A percentile compares a stretch with the other conserved stretches of the same genome.
These are phyloP conservation scores for Embidobia sp. DNA, from an alignment of 2,888 invertebrate species.

Conservation along the genomic window DNA sequence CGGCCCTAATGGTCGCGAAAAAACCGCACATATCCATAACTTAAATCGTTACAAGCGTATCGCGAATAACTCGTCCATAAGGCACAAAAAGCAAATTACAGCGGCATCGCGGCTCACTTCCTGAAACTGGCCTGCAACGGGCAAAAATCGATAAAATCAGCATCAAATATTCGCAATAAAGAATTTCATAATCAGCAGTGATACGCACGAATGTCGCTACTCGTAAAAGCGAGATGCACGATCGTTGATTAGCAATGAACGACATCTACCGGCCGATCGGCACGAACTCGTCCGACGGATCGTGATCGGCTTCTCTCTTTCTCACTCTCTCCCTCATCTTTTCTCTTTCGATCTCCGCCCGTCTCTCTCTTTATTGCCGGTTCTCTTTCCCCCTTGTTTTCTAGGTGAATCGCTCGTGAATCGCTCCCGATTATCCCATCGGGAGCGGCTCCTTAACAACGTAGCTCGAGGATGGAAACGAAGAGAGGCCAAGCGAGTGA, in stretches of 20 bases:
- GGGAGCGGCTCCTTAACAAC: constrained; percentile 49
- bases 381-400: constrained; percentile 1
- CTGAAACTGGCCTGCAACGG: constrained; percentile 27
- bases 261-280: constrained; percentile 62
- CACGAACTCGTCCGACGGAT: constrained; percentile 57
- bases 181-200: constrained; percentile 58
- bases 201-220: constrained; percentile 55
- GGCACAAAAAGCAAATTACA: constrained; percentile 58
- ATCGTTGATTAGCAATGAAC: constrained; percentile 58
- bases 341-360: not conserved
- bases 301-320: constrained; percentile 41
- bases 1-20: constrained; percentile 44
- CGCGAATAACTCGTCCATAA: constrained; percentile 49
- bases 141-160: constrained; percentile 55
- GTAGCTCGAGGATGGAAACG: constrained; percentile 14
- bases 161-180: constrained; percentile 59
- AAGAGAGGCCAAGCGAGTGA: constrained; percentile 8
- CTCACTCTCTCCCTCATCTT: constrained; percentile 7
- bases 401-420: constrained; percentile 27
- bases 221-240: constrained; percentile 60
- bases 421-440: constrained; percentile 55
- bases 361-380: no score
- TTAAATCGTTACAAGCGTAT: constrained; percentile 51
- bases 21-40: constrained; percentile 46
- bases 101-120: constrained; percentile 41